Evolutionary conservation across 2,888 invertebrate species (phyloP), one percentile per base, ranked within the genome.

Genomic region (Polia nebulosa): DNA sequence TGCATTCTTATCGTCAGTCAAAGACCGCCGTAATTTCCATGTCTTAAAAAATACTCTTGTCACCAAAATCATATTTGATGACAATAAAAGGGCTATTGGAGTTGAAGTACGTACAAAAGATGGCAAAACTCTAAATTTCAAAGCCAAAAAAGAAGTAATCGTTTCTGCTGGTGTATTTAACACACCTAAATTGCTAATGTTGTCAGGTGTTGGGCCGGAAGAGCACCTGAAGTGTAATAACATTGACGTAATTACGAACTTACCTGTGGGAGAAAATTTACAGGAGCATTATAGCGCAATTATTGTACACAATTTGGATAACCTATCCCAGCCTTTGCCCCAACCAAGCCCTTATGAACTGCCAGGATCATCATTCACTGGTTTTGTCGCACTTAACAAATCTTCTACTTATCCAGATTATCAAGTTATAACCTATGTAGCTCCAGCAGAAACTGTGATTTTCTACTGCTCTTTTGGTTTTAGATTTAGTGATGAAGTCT

Each of bases 401-500:
- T 61, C 70, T 45, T 79, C 82, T 32, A 66, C 70, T 1, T 74
- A 78, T 52, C 75, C 87, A n/a, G 87, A 88, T 44, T 87, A 85
- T 55, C 86, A 83, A 62, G 58, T 63, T 6, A 70, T 69, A 51
- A 81, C 73, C 8, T 82, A 65, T 39, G 66, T 71, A 22, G 70
- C 57, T 36, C 41, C 36, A 53, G 57, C 75, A 56, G 69, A 75
- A 61, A 20, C 36, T 29, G 73, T 64, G 25, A 61, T 39, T 86
- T 85, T 53, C 25, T 90, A 78, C 27, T 87, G 87, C 39, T 41
- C 70, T 92, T 97, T 52, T 96, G 97, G 87, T 94, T 90, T 82
- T 91, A 95, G 22, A 93, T 96, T 73, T 95, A 96, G 83, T 1
- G 69, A 86, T 27, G 79, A 83, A 8, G 36, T 88, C 13, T 86